These are phyloP conservation scores for Leptinotarsa juncta DNA, from an alignment of 2,888 invertebrate genomes.

Conservation along the genomic window DNA sequence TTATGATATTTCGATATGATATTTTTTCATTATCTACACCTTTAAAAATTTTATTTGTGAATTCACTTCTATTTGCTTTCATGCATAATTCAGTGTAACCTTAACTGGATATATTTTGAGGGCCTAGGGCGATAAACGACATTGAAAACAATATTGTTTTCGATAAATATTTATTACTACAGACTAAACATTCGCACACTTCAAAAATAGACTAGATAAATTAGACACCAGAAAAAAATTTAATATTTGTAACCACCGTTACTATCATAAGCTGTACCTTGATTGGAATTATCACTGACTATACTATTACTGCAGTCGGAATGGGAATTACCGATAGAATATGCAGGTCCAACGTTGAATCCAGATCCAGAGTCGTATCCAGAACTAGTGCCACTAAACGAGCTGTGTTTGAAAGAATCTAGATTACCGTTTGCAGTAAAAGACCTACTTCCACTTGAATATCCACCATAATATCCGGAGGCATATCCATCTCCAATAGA, in stretches of 20 bases:
- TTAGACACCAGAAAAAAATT: constrained; percentile 21
- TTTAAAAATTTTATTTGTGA: too few relatives aligned
- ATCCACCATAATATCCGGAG: constrained; percentile 9
- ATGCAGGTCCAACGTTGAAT: constrained; percentile 24
- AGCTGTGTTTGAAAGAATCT: neutral
- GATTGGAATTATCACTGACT: constrained; percentile 35
- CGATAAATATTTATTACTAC: constrained; percentile 6
- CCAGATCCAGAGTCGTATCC: constrained; percentile 27
- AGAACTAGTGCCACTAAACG: too few relatives aligned
- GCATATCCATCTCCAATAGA: neutral
- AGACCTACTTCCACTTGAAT: constrained; percentile 1
- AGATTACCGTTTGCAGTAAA: neutral
- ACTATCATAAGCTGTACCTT: constrained; percentile 46
- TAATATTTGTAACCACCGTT: constrained; percentile 56
- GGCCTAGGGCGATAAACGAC: too few relatives aligned
- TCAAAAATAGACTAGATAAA: constrained; percentile 39
- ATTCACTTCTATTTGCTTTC: too few relatives aligned
- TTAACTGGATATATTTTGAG: too few relatives aligned
- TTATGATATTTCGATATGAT: too few relatives aligned
- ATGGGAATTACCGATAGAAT: constrained; percentile 36
- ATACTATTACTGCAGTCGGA: constrained; percentile 35
- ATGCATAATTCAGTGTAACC: too few relatives aligned
- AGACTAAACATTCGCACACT: constrained; percentile 20
- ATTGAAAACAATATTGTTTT: neutral
- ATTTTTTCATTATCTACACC: too few relatives aligned